Conservation (phyloP, 2,797 vertebrate species). For the Mormyrops boulengeri region DNA sequence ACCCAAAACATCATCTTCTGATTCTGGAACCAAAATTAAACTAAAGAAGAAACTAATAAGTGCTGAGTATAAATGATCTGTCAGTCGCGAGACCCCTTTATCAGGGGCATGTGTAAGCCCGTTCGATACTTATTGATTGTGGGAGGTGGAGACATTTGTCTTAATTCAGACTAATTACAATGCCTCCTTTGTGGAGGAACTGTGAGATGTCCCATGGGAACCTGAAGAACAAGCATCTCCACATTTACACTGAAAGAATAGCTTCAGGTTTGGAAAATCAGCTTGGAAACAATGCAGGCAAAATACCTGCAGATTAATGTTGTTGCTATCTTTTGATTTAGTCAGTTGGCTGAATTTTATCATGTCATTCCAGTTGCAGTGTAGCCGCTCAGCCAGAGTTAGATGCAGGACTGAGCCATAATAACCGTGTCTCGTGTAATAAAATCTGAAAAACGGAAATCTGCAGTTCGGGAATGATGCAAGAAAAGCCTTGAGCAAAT, state of each 20-base stretch:
- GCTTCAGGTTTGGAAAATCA: constrained; percentile 60
- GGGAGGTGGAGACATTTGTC: constrained; percentile 67
- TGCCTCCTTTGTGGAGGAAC: constrained; percentile 28
- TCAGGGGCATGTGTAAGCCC: constrained; percentile 54
- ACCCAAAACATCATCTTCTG: neutral
- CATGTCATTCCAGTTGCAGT: constrained; percentile 35
- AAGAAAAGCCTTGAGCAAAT: constrained; percentile 34
- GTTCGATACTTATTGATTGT: constrained; percentile 68
- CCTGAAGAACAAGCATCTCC: constrained; percentile 37
- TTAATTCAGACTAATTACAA: constrained; percentile 75
- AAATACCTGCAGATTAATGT: constrained; percentile 53
- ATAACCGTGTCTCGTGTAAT: neutral
- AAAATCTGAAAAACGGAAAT: constrained; percentile 10
- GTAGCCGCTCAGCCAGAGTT: neutral
- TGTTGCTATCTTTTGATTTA: constrained; percentile 51
- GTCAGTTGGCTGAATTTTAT: constrained; percentile 47
- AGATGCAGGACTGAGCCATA: neutral
- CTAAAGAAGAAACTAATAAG: constrained; percentile 7
- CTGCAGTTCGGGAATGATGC: constrained; percentile 32
- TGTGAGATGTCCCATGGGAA: constrained; percentile 40
- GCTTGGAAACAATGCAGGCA: constrained; percentile 49
- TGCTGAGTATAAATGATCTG: constrained; percentile 63
- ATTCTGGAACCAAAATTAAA: neutral
- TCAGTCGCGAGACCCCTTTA: constrained; percentile 48
- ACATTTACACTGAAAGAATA: constrained; percentile 58